These are phyloP conservation scores for Trididemnum nubilum DNA, from an alignment of 23 tunicate species.

Conservation along the genomic window DNA sequence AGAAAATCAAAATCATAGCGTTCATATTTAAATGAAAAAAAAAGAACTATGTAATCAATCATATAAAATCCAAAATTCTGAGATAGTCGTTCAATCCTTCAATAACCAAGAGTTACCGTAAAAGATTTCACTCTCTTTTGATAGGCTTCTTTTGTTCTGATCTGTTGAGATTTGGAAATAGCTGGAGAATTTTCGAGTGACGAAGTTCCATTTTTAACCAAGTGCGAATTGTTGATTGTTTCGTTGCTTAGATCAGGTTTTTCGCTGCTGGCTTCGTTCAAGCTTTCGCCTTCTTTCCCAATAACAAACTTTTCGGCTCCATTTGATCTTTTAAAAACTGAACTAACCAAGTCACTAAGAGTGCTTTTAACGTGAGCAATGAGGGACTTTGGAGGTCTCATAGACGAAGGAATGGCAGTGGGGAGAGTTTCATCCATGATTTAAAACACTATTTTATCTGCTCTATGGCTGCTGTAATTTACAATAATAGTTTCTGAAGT, in stretches of 20 bases:
- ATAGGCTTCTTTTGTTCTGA: constrained; percentile 46
- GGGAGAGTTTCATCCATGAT: constrained; percentile 7
- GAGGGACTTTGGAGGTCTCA: constrained; percentile 64
- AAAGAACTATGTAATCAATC: too few relatives aligned
- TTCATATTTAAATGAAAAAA: too few relatives aligned
- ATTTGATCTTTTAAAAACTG: constrained; percentile 13
- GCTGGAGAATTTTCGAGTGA: constrained; percentile 4
- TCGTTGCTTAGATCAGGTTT: background rate
- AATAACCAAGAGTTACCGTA: constrained; percentile 18
- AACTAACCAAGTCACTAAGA: constrained; percentile 34
- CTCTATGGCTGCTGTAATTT: too few relatives aligned
- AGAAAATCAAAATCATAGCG: too few relatives aligned
- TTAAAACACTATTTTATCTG: too few relatives aligned
- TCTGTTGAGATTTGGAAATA: background rate
- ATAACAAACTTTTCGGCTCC: background rate
- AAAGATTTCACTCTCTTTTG: constrained; percentile 51
- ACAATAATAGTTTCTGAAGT: too few relatives aligned
- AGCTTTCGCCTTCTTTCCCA: background rate
- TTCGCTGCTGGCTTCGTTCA: background rate
- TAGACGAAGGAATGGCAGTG: constrained; percentile 28
- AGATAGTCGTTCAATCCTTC: background rate
- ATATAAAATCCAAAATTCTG: too few relatives aligned
- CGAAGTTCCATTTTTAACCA: background rate
- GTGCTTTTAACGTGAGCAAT: constrained; percentile 55
- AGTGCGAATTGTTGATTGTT: background rate